phyloP scores from a whole-genome alignment of 2,888 invertebrate genomes.

The Lucinisca nassula region DNA sequence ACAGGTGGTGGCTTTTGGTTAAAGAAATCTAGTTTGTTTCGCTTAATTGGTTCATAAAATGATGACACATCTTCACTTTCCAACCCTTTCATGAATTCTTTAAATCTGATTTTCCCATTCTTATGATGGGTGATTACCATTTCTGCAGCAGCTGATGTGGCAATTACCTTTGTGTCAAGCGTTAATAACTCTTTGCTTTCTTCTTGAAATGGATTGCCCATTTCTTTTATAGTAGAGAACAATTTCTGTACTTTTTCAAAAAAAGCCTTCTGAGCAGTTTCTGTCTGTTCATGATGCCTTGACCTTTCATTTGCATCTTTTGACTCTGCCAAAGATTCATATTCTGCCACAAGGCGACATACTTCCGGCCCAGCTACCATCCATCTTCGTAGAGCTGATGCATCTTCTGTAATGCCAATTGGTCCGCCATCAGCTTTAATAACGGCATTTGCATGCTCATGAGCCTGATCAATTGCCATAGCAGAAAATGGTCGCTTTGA shows the following conservation, averaged over 20 bases:
- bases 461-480: constrained; percentile 70
- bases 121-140: constrained; percentile 42
- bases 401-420: constrained; percentile 70
- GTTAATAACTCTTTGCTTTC: constrained; percentile 46
- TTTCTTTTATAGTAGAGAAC: background rate
- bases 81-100: constrained; percentile 46
- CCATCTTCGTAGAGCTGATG: constrained; percentile 58
- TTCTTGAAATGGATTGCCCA: constrained; percentile 25
- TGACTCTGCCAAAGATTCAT: constrained; percentile 26
- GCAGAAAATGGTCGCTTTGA: constrained; percentile 53
- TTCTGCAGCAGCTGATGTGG: constrained; percentile 40
- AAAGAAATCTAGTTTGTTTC: constrained; percentile 51
- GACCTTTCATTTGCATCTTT: background rate
- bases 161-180: constrained; percentile 59
- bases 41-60: constrained; percentile 64
- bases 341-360: constrained; percentile 41
- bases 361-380: constrained; percentile 69
- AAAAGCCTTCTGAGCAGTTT: background rate
- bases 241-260: background rate
- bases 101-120: constrained; percentile 33
- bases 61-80: constrained; percentile 18
- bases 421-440: constrained; percentile 76
- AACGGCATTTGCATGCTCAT: constrained; percentile 71
- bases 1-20: constrained; percentile 31
- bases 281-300: constrained; percentile 10